Base-by-base conservation (phyloP, 2,888 invertebrate species). In the Tipula unca region DNA sequence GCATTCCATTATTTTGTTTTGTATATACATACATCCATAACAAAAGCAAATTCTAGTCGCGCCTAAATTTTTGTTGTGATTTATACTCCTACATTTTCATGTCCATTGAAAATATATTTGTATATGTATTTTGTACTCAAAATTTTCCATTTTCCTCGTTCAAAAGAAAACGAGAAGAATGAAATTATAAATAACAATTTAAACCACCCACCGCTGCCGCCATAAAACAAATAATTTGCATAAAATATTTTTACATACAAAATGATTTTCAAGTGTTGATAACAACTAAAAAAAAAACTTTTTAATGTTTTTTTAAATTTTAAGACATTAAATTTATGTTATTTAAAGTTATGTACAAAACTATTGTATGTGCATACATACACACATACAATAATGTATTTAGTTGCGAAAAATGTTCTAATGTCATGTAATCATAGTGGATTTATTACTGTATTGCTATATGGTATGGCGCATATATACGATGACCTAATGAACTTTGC, bases 321-420 rank as follows among this genome's bases (percentile, higher is more conserved):
- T 69, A 69, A 69, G 69, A 69, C 69, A 69, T 69, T 69, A 69
- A 69, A 69, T 69, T 69, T 69, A 69, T 69, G 69, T 69, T 69
- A 25, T 69, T n/a, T 25, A 69, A 69, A 25, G 25, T 69, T 69
- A 13, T 13, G 25, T 17, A 39, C 39, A 39, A 1, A 39, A n/a
- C n/a, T n/a, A n/a, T n/a, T 39, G 69, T 69, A 25, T 25, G 25
- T 13, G n/a, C 69, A 13, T 69, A n/a, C n/a, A n/a, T n/a, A n/a
- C n/a, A n/a, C n/a, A n/a, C n/a, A n/a, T n/a, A n/a, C n/a, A n/a
- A n/a, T n/a, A n/a, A n/a, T n/a, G n/a, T n/a, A n/a, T n/a, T n/a
- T n/a, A n/a, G n/a, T n/a, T n/a, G n/a, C n/a, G n/a, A n/a, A n/a
- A n/a, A n/a, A n/a, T n/a, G n/a, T n/a, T n/a, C n/a, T n/a, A n/a